Conservation (phyloP, 1,140 invertebrate species). For the Drosophila triauraria region DNA sequence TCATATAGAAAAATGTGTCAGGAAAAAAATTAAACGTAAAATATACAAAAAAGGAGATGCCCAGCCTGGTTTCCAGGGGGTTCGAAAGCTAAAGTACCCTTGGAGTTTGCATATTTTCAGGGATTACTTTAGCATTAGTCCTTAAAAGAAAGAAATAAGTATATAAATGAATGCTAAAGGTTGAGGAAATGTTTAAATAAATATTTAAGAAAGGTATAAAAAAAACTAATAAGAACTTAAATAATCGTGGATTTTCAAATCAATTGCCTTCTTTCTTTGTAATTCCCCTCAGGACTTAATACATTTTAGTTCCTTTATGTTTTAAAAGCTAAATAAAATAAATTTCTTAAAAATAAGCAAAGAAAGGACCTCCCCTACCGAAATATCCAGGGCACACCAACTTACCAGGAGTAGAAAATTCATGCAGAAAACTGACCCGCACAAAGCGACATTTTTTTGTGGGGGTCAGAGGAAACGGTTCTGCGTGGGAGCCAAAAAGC, state of each 20-base stretch:
- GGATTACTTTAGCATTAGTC: too few relatives aligned
- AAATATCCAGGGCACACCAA: constrained; percentile 7
- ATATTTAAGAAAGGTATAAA: neutral
- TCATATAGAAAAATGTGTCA: constrained; percentile 47
- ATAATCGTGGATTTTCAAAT: too few relatives aligned
- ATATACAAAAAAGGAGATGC: constrained; percentile 5
- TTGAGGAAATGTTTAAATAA: neutral
- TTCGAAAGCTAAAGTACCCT: neutral
- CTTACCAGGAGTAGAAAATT: constrained; percentile 17
- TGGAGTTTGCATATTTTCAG: neutral
- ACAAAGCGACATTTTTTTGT: constrained; percentile 48
- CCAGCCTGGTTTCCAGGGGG: too few relatives aligned
- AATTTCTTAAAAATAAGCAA: neutral
- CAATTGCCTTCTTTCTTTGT: too few relatives aligned
- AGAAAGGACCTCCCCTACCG: neutral
- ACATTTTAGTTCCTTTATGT: too few relatives aligned
- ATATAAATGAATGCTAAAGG: too few relatives aligned
- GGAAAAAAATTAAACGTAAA: constrained; percentile 36
- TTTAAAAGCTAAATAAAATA: neutral
- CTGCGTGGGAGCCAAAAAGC: constrained; percentile 32
- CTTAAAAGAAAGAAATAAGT: too few relatives aligned
- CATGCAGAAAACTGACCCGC: constrained; percentile 48
- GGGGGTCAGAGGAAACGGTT: neutral
- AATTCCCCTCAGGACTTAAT: too few relatives aligned
- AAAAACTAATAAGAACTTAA: too few relatives aligned